Evolutionary conservation across 2,113 vertebrate genomes (phyloP).

Genomic region (Halcyon senegalensis): DNA sequence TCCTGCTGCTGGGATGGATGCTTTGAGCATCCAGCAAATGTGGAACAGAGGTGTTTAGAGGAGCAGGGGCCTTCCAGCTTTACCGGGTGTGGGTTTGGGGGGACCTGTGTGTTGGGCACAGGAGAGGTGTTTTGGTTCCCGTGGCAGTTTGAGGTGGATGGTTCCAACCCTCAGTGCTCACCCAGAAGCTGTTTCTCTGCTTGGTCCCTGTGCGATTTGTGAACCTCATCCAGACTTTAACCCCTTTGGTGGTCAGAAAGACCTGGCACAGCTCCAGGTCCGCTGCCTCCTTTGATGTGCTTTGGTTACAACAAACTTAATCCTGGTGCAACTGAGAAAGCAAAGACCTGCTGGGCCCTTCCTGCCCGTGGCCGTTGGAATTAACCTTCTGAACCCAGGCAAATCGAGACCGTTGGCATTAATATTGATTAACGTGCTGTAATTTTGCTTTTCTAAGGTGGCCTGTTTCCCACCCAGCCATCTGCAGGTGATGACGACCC

Average conservation of each 20-base stretch:
- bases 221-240: accelerated
- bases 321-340: not conserved
- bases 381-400: not conserved
- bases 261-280: not conserved
- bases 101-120: not conserved
- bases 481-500: not conserved
- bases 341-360: not conserved
- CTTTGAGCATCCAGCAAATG: accelerated
- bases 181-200: not conserved
- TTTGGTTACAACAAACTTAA: not conserved
- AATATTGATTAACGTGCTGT: not conserved
- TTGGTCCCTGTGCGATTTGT: not conserved
- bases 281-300: not conserved
- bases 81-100: not conserved
- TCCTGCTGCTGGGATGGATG: not conserved
- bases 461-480: not conserved
- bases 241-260: not conserved
- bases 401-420: not conserved
- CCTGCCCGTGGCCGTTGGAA: accelerated
- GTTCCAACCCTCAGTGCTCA: accelerated
- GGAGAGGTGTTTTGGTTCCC: accelerated
- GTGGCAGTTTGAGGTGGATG: accelerated
- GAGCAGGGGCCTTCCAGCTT: not conserved
- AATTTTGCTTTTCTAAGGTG: not conserved
- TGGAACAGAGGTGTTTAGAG: accelerated